Percentiles rank a stretch among this genome's conserved stretches.
phyloP scores from a whole-genome alignment of 92 coral and sea anemone species.

The Umimayanthus chanpuru region DNA sequence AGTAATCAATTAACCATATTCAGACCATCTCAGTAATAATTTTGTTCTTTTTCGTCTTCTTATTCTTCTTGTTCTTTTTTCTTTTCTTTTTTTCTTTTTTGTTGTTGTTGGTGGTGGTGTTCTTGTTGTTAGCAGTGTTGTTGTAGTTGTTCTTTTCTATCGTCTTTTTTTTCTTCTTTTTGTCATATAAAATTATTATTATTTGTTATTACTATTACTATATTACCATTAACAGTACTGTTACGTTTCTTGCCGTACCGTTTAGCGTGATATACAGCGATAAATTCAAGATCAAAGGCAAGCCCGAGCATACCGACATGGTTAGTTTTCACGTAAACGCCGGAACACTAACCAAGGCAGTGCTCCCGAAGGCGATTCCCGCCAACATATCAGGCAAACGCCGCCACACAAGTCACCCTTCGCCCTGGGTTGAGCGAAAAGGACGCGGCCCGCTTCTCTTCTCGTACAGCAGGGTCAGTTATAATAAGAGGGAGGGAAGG shows the following conservation, averaged over 20 bases:
- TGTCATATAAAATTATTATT: no score
- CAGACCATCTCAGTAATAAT: no score
- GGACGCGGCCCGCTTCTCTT: slow-evolving; percentile 40
- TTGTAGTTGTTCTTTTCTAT: no score
- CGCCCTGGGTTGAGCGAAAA: slow-evolving; percentile 9
- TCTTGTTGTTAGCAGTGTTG: no score
- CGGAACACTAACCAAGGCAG: slow-evolving; percentile 2
- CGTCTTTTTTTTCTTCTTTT: no score
- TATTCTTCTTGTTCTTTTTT: no score
- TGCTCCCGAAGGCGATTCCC: slow-evolving; percentile 8
- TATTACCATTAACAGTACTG: no score
- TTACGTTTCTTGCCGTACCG: background rate
- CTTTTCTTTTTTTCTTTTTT: no score
- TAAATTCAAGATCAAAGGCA: slow-evolving; percentile 36
- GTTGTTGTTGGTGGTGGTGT: no score
- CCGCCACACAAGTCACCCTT: background rate
- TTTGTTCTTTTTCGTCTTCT: no score
- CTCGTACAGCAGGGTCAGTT: background rate
- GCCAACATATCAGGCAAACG: slow-evolving; percentile 2
- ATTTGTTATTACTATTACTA: no score
- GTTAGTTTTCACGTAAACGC: background rate
- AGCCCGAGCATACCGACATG: background rate
- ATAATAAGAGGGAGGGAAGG: background rate
- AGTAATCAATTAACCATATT: no score
- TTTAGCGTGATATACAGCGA: slow-evolving; percentile 39